These are phyloP conservation scores for Villa cingulata DNA, from an alignment of 2,888 invertebrate genomes.

Conservation along the genomic window DNA sequence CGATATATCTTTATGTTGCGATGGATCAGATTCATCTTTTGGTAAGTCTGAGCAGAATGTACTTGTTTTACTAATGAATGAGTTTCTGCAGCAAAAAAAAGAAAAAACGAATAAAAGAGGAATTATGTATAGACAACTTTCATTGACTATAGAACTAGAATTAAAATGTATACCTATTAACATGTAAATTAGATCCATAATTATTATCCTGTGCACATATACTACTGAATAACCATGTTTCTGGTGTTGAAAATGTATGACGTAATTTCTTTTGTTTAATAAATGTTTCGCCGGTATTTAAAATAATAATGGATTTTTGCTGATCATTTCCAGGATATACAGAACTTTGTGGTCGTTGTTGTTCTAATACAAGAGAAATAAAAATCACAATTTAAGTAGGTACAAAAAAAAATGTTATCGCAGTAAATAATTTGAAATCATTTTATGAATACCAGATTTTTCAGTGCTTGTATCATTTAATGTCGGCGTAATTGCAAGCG, in stretches of 20 bases:
- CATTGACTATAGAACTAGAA: neutral
- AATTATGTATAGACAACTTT: neutral
- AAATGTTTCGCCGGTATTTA: slow-evolving; percentile 21
- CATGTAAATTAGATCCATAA: slow-evolving; percentile 29
- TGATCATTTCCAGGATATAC: slow-evolving; percentile 29
- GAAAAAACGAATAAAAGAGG: neutral
- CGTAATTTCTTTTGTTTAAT: slow-evolving; percentile 28
- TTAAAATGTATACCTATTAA: slow-evolving; percentile 21
- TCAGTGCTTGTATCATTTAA: slow-evolving; percentile 16
- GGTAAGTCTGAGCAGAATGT: slow-evolving; percentile 33
- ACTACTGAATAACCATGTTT: slow-evolving; percentile 26
- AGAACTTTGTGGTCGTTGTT: slow-evolving; percentile 19
- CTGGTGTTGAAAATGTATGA: slow-evolving; percentile 32
- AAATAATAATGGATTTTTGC: slow-evolving; percentile 31
- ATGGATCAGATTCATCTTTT: slow-evolving; percentile 18
- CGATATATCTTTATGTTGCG: no score
- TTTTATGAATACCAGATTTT: neutral
- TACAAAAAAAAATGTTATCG: no score
- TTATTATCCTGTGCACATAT: slow-evolving; percentile 25
- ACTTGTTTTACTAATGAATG: slow-evolving; percentile 25
- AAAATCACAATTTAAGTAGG: no score
- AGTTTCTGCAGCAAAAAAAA: slow-evolving; percentile 15
- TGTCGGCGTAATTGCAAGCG: slow-evolving; percentile 26
- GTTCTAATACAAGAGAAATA: slow-evolving; percentile 12
- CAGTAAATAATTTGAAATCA: no score